phyloP scores from a whole-genome alignment of 2,797 vertebrate species.

The Platalea minor region DNA sequence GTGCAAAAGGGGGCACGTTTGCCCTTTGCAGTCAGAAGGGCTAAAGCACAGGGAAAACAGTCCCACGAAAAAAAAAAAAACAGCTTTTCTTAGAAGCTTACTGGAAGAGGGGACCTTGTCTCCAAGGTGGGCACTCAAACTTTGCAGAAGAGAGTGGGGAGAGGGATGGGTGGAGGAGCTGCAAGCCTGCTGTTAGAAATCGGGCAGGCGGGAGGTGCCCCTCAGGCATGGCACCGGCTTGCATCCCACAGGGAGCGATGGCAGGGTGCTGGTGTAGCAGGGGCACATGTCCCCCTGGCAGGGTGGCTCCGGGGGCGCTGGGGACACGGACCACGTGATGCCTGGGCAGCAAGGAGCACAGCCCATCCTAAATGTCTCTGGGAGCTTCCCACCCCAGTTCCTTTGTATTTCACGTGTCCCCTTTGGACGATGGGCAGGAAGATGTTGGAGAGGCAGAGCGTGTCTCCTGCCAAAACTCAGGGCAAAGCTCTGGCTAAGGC shows the following conservation, averaged over 20 bases:
- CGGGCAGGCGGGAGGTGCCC: neutral
- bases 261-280: neutral
- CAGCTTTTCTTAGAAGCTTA: neutral
- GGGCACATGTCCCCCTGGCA: neutral
- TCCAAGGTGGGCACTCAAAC: neutral
- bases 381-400: neutral
- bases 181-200: too few species aligned
- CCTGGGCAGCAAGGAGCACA: neutral
- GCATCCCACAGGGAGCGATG: neutral
- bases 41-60: neutral
- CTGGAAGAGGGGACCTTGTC: neutral
- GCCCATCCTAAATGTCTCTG: neutral
- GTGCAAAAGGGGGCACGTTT: neutral
- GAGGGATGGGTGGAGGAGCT: neutral
- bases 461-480: neutral
- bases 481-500: neutral
- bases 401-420: rapidly evolving
- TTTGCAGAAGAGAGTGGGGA: neutral
- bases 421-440: rapidly evolving
- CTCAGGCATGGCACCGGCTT: neutral
- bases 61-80: too few species aligned
- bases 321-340: neutral
- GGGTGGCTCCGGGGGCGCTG: neutral
- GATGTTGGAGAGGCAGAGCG: neutral
- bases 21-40: neutral